phyloP scores from a whole-genome alignment of 1,140 invertebrate species.

The Potamilus streckersoni region DNA sequence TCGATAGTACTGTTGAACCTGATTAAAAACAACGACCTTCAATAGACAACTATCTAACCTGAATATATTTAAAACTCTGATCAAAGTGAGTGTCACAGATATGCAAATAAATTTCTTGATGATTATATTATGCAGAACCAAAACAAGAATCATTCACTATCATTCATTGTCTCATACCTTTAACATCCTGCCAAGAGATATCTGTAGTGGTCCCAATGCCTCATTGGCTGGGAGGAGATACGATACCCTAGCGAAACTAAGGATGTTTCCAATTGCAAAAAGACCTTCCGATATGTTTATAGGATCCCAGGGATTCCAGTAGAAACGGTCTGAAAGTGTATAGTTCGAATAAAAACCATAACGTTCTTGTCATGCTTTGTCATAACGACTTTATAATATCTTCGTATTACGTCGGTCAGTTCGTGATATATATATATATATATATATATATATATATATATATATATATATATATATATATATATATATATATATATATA shows the following conservation, averaged over 20 bases:
- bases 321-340: constrained; percentile 53
- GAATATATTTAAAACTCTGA: no score
- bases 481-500: no score
- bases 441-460: no score
- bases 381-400: background rate
- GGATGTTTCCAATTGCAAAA: constrained; percentile 61
- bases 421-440: background rate
- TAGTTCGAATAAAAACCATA: constrained; percentile 4
- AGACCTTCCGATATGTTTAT: constrained; percentile 56
- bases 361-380: constrained; percentile 1
- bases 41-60: no score
- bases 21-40: no score
- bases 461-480: no score
- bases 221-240: constrained; percentile 61
- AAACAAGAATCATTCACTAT: background rate
- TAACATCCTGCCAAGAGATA: constrained; percentile 61
- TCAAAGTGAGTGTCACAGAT: no score
- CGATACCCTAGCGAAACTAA: constrained; percentile 62
- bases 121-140: no score
- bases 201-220: constrained; percentile 60
- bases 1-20: no score
- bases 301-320: constrained; percentile 55
- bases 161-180: constrained; percentile 39
- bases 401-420: no score
- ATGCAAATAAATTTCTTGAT: no score